Evolutionary conservation across 2,888 invertebrate genomes (phyloP), one percentile per base, ranked within the genome.

Genomic region (Orthosia gothica): DNA sequence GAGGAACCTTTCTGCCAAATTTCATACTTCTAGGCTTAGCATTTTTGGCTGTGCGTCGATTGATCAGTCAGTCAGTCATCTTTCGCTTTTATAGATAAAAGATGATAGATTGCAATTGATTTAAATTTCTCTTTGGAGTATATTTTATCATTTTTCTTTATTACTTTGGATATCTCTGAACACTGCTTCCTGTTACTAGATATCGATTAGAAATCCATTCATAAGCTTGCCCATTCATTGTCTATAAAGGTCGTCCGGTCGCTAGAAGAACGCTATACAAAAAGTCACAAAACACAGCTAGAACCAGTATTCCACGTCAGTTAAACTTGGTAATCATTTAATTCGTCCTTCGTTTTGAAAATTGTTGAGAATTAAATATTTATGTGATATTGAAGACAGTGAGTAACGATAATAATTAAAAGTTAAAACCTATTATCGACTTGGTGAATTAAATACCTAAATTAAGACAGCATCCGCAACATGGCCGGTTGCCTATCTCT

Each of bases 391-490:
- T 55, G 40, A 18, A 15, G 18, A 40, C n/a, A 40, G n/a, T 18
- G n/a, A 55, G n/a, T 13, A 26, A 59, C n/a, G 16, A 26, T 70
- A 32, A 49, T 32, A 15, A 57, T 16, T 40, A 23, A 49, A 40
- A 40, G 18, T 26, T 40, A 4, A 4, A 4, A 16, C 40, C 26
- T n/a, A 20, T 50, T 57, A 50, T 45, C 55, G 26, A 68, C 15
- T 50, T 40, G n/a, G 68, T 26, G 26, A 78, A 58, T 23, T 32
- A 58, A 70, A 20, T 18, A 47, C 11, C 40, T 20, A 13, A 54
- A 18, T 59, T 59, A 59, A 40, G 20, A 26, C 59, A 18, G 20
- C 16, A 40, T 54, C 49, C 20, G 52, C 52, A n/a, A 47, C n/a
- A 15, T 5, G 49, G 57, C 52, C 40, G 5, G 81, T 63, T 13